Percentiles rank a stretch among this genome's conserved stretches.
phyloP scores from a whole-genome alignment of 2,888 invertebrate species.

The Drosophila affinis region DNA sequence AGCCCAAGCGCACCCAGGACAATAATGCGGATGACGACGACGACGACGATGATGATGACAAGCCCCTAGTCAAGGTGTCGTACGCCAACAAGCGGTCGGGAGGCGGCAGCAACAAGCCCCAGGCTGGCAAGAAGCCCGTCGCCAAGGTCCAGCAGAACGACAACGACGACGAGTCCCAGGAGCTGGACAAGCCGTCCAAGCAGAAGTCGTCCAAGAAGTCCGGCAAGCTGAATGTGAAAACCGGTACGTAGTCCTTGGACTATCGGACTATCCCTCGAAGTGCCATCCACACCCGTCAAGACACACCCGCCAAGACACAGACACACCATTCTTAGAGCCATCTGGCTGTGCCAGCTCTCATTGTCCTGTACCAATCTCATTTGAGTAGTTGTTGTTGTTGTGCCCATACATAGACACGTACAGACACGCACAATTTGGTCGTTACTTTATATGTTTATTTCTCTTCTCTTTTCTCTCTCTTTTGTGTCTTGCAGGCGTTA shows the following conservation, averaged over 20 bases:
- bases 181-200: conserved; percentile 70
- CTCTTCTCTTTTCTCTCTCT: conserved; percentile 76
- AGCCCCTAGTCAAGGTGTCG: conserved; percentile 81
- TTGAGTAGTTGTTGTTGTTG: conserved; percentile 46
- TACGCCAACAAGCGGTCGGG: conserved; percentile 79
- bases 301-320: conserved; percentile 39
- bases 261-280: conserved; percentile 12
- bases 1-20: conserved; percentile 51
- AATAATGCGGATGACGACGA: conserved; percentile 58
- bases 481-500: conserved; percentile 84
- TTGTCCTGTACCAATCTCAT: conserved; percentile 41
- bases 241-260: conserved; percentile 88
- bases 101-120: conserved; percentile 50
- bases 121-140: conserved; percentile 64
- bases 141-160: conserved; percentile 50
- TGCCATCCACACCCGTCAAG: neutral
- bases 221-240: conserved; percentile 84
- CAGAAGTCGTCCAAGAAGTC: conserved; percentile 79
- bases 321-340: conserved; percentile 9
- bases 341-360: conserved; percentile 35
- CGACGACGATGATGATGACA: conserved; percentile 65
- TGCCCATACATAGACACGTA: conserved; percentile 41
- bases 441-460: conserved; percentile 81
- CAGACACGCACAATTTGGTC: conserved; percentile 63
- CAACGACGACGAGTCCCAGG: conserved; percentile 65